These are phyloP conservation scores for Varanus salvator DNA, from an alignment of 2,113 vertebrate genomes.

Conservation along the genomic window DNA sequence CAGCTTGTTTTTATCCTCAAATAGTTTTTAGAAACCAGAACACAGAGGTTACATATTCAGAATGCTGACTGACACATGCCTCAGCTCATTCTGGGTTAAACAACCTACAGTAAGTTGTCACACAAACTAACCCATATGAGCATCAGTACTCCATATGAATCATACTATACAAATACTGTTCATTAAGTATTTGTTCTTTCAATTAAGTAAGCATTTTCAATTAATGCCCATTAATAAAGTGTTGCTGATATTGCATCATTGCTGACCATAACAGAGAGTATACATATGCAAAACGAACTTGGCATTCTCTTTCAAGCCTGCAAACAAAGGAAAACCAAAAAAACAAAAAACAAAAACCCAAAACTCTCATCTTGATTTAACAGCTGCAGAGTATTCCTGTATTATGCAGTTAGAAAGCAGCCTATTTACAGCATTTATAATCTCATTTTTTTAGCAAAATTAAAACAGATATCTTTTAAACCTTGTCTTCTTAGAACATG, in stretches of 20 bases:
- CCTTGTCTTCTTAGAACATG: background rate
- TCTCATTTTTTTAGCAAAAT: constrained; percentile 38
- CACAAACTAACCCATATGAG: background rate
- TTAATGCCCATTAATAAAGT: constrained; percentile 16
- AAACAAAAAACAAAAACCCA: background rate
- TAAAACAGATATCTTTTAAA: constrained; percentile 43
- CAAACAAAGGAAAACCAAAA: constrained; percentile 32
- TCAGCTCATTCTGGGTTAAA: too few relatives aligned
- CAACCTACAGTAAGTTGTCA: too few relatives aligned
- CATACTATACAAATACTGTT: background rate
- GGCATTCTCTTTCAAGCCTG: constrained; percentile 9
- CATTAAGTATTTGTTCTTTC: background rate
- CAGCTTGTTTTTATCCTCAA: too few relatives aligned
- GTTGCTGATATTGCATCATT: background rate
- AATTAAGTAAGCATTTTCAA: constrained; percentile 6
- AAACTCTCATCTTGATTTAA: constrained; percentile 16
- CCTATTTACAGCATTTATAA: constrained; percentile 28
- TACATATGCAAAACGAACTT: constrained; percentile 24
- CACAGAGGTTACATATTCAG: too few relatives aligned
- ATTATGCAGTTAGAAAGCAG: constrained; percentile 50
- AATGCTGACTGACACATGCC: too few relatives aligned
- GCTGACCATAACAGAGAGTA: background rate
- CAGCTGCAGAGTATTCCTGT: constrained; percentile 32
- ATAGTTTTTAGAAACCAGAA: too few relatives aligned
- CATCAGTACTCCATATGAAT: background rate